A percentile compares a stretch with the other conserved stretches of the same genome.
phyloP scores from a whole-genome alignment of 2,888 invertebrate genomes.

The Agrotis exclamationis region DNA sequence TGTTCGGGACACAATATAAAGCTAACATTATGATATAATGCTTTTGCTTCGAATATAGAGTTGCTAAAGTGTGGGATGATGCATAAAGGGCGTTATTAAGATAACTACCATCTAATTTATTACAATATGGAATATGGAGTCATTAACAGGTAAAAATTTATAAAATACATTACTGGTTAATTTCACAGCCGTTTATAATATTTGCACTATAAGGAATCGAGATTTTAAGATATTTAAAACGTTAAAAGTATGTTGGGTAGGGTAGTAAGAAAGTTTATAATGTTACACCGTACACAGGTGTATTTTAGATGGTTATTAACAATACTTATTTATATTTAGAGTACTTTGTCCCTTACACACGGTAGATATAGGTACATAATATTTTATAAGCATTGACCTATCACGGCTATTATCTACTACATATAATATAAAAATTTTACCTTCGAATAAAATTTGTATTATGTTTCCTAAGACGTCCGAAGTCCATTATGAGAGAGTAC shows the following conservation, averaged over 20 bases:
- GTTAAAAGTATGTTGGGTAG: constrained; percentile 11
- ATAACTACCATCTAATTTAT: constrained; percentile 18
- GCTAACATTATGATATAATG: too few relatives aligned
- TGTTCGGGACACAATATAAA: too few relatives aligned
- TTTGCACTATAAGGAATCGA: constrained; percentile 73
- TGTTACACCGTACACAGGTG: neutral
- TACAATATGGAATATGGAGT: constrained; percentile 43
- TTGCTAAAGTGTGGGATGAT: neutral
- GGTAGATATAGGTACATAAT: constrained; percentile 10
- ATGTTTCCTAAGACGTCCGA: too few relatives aligned
- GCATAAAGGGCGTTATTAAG: neutral
- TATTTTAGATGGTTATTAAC: constrained; percentile 16
- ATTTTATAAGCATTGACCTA: neutral
- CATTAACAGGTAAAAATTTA: constrained; percentile 61
- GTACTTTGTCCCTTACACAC: constrained; percentile 7
- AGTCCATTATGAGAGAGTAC: too few relatives aligned
- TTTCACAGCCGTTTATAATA: constrained; percentile 81
- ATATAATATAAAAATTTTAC: too few relatives aligned
- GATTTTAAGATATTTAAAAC: constrained; percentile 27
- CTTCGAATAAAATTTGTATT: too few relatives aligned
- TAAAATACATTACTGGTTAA: constrained; percentile 78
- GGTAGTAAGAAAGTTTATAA: constrained; percentile 31
- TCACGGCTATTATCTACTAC: neutral
- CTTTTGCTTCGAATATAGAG: neutral
- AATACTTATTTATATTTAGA: neutral